These are phyloP conservation scores for Glyphotaelius pellucidus DNA, from an alignment of 2,888 invertebrate species.

Conservation along the genomic window DNA sequence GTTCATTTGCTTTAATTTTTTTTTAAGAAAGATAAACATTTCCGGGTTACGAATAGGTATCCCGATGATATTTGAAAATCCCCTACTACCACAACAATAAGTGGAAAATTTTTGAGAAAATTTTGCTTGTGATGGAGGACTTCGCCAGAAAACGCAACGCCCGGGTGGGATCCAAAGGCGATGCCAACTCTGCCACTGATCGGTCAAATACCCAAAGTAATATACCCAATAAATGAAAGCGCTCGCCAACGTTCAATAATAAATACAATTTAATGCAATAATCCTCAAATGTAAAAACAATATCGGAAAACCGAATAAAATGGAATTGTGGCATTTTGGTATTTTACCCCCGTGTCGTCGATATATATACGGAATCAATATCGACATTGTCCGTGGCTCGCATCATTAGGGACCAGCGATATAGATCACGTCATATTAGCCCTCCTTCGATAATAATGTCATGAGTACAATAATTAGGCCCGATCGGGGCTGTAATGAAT, in stretches of 20 bases:
- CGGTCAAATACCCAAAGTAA: too few relatives aligned
- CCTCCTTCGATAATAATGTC: background rate
- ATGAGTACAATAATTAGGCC: background rate
- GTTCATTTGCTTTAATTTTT: too few relatives aligned
- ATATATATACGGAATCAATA: conserved; percentile 13
- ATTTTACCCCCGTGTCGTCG: background rate
- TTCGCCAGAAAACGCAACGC: too few relatives aligned
- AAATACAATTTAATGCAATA: background rate
- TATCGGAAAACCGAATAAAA: background rate
- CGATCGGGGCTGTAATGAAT: background rate
- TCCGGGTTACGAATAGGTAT: too few relatives aligned
- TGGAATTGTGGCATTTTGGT: background rate
- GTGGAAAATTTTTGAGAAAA: too few relatives aligned
- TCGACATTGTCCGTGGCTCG: background rate
- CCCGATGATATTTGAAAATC: too few relatives aligned
- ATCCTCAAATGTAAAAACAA: background rate
- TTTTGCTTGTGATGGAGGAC: too few relatives aligned
- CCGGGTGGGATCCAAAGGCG: too few relatives aligned
- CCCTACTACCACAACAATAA: too few relatives aligned
- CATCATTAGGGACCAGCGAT: conserved; percentile 2
- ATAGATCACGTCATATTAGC: background rate
- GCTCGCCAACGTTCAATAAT: background rate
- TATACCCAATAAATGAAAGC: background rate
- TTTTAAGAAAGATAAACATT: too few relatives aligned
- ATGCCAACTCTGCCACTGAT: too few relatives aligned